These are phyloP conservation scores for Fopius arisanus DNA, from an alignment of 1,140 invertebrate species.

Conservation along the genomic window DNA sequence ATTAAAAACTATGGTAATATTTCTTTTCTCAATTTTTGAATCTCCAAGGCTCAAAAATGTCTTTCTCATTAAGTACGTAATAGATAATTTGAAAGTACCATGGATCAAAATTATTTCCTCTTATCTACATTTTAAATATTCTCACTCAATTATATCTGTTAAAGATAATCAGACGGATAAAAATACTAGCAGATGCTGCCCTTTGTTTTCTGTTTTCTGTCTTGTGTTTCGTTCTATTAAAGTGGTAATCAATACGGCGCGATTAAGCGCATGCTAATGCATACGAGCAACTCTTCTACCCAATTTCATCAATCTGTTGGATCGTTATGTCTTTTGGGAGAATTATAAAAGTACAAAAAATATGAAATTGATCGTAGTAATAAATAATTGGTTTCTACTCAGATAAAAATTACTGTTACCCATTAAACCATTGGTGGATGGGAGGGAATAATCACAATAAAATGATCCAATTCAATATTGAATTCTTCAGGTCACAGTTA, in stretches of 20 bases:
- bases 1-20: conserved; percentile 7
- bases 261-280: background rate
- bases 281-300: background rate
- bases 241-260: background rate
- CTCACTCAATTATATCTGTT: conserved; percentile 27
- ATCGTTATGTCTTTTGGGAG: background rate
- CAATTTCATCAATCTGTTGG: background rate
- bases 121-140: conserved; percentile 36
- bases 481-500: conserved; percentile 4
- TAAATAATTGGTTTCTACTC: background rate
- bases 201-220: background rate
- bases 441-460: background rate
- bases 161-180: conserved; percentile 30
- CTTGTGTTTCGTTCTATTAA: background rate
- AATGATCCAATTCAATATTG: background rate
- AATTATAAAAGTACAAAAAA: conserved; percentile 10
- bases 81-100: conserved; percentile 42
- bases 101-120: conserved; percentile 18
- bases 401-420: background rate
- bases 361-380: background rate
- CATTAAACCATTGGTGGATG: background rate
- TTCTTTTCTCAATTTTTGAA: conserved; percentile 3
- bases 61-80: conserved; percentile 34
- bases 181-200: conserved; percentile 6
- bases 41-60: conserved; percentile 2